These are phyloP conservation scores for Drosophila kepulauana DNA, from an alignment of 1,140 invertebrate genomes.

Conservation along the genomic window DNA sequence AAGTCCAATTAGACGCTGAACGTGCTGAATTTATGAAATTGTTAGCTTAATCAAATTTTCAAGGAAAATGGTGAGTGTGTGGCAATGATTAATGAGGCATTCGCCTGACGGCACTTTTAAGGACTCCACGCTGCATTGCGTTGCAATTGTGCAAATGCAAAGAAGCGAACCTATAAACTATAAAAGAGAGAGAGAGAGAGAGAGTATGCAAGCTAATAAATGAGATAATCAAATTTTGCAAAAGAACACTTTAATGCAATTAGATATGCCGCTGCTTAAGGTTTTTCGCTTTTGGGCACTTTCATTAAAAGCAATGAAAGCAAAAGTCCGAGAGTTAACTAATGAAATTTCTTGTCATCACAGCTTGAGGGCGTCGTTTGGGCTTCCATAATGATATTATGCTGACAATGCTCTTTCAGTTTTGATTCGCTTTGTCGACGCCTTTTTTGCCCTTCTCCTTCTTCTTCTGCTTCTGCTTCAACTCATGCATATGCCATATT, in stretches of 20 bases:
- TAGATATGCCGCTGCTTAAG: not conserved
- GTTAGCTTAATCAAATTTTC: constrained; percentile 29
- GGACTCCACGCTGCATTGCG: not conserved
- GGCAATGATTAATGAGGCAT: constrained; percentile 31
- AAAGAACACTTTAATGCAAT: not conserved
- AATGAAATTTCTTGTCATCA: not conserved
- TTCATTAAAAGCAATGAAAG: not conserved
- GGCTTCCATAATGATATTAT: constrained; percentile 26
- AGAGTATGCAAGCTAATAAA: not conserved
- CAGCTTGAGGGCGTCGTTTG: not conserved
- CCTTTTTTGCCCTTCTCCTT: not conserved
- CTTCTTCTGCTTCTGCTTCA: not conserved
- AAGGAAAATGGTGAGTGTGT: not conserved
- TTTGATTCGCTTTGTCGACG: constrained; percentile 17
- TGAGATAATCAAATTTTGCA: not conserved
- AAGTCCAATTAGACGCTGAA: constrained; percentile 6
- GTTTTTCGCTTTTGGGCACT: not conserved
- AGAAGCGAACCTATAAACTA: too few relatives aligned
- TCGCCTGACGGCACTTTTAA: not conserved
- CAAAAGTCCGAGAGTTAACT: not conserved
- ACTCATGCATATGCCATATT: constrained; percentile 3
- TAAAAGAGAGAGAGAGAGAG: not conserved
- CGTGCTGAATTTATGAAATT: constrained; percentile 41
- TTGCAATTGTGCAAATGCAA: too few relatives aligned
- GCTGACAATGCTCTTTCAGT: constrained; percentile 28